These are phyloP conservation scores for Dioctria linearis DNA, from an alignment of 2,888 invertebrate species.

Conservation along the genomic window DNA sequence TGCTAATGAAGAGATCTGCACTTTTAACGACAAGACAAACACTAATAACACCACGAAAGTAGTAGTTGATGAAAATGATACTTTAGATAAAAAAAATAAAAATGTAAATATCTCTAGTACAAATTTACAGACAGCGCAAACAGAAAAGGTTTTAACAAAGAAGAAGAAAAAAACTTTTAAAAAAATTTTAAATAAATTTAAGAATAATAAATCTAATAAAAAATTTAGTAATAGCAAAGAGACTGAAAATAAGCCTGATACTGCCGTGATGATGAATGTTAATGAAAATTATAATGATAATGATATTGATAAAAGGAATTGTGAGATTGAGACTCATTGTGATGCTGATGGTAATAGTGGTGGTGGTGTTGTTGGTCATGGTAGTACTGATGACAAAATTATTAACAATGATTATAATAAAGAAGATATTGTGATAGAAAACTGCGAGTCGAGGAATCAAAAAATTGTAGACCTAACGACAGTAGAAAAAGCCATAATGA, in stretches of 20 bases:
- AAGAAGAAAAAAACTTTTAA: neutral
- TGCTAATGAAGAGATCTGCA: too few species aligned
- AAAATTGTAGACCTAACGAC: neutral
- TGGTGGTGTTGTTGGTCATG: neutral
- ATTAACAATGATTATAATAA: conserved; percentile 25
- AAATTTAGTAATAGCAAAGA: conserved; percentile 24
- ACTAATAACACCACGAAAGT: too few species aligned
- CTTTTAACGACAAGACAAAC: too few species aligned
- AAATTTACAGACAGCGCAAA: conserved; percentile 14
- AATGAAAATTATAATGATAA: conserved; percentile 5
- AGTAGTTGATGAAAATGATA: neutral
- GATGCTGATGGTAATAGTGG: neutral
- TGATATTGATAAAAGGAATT: neutral
- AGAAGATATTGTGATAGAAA: conserved; percentile 13
- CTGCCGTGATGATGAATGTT: conserved; percentile 28
- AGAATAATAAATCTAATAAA: conserved; percentile 10
- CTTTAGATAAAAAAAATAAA: conserved; percentile 6
- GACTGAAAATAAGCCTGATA: conserved; percentile 34
- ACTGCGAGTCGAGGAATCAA: too few species aligned
- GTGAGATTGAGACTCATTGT: neutral
- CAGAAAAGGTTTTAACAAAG: neutral
- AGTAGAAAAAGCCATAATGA: neutral
- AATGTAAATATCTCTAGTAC: conserved; percentile 30
- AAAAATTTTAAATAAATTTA: conserved; percentile 45
- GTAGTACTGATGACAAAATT: conserved; percentile 1